phyloP scores from a whole-genome alignment of 2,113 vertebrate species.

The Elgaria multicarinata region DNA sequence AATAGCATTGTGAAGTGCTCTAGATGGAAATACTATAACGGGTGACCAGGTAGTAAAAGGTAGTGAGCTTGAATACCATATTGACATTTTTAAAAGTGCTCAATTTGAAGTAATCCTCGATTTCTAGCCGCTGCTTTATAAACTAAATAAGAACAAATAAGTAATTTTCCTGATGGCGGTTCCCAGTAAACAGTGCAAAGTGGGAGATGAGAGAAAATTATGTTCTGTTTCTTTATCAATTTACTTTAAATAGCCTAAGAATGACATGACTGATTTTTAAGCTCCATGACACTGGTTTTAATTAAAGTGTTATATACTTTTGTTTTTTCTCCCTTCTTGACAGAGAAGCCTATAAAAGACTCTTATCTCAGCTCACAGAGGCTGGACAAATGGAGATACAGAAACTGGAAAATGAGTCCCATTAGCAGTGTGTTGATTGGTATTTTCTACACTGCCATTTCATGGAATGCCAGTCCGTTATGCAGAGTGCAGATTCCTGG shows the following conservation, averaged over 20 bases:
- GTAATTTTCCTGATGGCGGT: not conserved
- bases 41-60: conserved; percentile 12
- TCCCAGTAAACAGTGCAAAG: conserved; percentile 9
- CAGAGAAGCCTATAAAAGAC: conserved; percentile 90
- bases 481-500: conserved; percentile 13
- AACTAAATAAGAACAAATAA: conserved; percentile 1
- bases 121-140: not conserved
- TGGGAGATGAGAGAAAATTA: not conserved
- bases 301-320: conserved; percentile 40
- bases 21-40: conserved; percentile 22
- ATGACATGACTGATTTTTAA: not conserved
- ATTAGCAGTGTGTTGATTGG: conserved; percentile 41
- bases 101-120: not conserved
- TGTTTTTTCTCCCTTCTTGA: conserved; percentile 45
- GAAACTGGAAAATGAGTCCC: conserved; percentile 84
- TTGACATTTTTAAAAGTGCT: not conserved
- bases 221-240: conserved; percentile 8
- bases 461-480: not conserved
- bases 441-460: not conserved
- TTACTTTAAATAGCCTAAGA: conserved; percentile 16
- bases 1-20: not conserved
- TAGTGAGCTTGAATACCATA: not conserved
- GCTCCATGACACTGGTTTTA: conserved; percentile 15
- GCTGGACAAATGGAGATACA: conserved; percentile 88
- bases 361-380: conserved; percentile 87